phyloP scores from a whole-genome alignment of 2,113 vertebrate genomes.

The Plecotus auritus region DNA sequence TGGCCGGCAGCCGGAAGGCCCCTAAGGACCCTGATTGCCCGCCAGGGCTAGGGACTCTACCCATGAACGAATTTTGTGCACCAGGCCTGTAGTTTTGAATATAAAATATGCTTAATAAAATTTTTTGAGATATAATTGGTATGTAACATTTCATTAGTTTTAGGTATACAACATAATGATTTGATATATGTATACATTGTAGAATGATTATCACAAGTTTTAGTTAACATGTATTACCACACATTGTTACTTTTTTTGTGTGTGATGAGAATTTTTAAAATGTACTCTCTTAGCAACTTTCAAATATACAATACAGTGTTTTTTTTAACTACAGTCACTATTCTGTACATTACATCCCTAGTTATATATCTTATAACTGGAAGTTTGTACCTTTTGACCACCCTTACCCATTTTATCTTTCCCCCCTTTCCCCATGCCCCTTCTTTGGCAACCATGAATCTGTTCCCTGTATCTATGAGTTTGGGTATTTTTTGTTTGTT shows the following conservation, averaged over 20 bases:
- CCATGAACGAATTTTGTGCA: no score
- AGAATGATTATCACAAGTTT: neutral
- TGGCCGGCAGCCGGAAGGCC: no score
- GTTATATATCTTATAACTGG: neutral
- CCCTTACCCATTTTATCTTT: neutral
- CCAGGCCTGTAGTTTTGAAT: neutral
- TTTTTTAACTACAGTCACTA: neutral
- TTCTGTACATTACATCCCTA: neutral
- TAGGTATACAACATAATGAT: neutral
- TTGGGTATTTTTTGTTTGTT: neutral
- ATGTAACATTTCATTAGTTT: neutral
- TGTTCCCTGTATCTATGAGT: neutral
- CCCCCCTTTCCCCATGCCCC: neutral
- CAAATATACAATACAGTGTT: neutral
- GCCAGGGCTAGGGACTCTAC: no score
- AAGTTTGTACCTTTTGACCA: neutral
- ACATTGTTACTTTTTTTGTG: neutral
- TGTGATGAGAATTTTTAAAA: neutral
- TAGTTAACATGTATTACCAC: neutral
- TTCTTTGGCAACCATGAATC: neutral
- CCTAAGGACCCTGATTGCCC: rapidly evolving
- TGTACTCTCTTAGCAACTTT: neutral
- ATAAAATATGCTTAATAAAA: neutral
- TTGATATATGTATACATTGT: neutral
- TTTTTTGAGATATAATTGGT: neutral